Base-by-base conservation (phyloP, 2,113 vertebrate species). In the Hyperopisus bebe region DNA sequence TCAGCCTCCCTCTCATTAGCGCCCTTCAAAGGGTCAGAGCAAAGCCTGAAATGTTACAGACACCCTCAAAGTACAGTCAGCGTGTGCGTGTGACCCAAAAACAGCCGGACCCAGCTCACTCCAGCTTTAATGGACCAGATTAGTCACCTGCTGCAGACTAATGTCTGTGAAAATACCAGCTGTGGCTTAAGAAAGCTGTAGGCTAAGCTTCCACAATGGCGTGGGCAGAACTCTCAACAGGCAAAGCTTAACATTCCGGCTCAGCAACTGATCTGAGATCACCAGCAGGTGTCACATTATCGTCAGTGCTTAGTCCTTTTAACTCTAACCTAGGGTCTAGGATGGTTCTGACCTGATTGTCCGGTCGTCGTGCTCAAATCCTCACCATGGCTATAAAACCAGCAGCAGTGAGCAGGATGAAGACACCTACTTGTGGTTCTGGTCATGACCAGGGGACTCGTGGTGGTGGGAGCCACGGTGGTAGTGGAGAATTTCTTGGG, bases 401-500 rank as follows among this genome's bases (percentile, higher is more conserved):
- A 55, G 5, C 84, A 44, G n/a, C 44, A 24, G 21, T 17, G 35
- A 42, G 6, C 74, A 80, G 15, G 39, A 84, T 24, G n/a, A 47
- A 47, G 44, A 24, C 44, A 87, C 48, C 31, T 96, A 99, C 98
- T 93, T 95, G 97, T 95, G 70, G 96, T 95, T 92, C 97, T 94
- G 94, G 96, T 95, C 86, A 96, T 97, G 90, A 92, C 90, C 13
- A 97, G 94, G 31, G 94, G 74, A 19, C 95, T 94, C 87, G 97
- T 97, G 24, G 97, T 98, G 88, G 95, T 91, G 3, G 97, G 96
- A 0, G 88, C 91, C 42, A 91, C 77, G 27, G 97, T 97, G 51
- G 98, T 97, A 90, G 93, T 94, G 13, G 95, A 94, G 89, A 97
- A 93, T 92, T 97, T 99, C 95, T 97, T 98, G 24, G 98, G 97